A percentile compares a stretch with the other conserved stretches of the same genome.
Evolutionary conservation across 2,113 vertebrate genomes (phyloP).

Genomic region (Pedetes capensis): DNA sequence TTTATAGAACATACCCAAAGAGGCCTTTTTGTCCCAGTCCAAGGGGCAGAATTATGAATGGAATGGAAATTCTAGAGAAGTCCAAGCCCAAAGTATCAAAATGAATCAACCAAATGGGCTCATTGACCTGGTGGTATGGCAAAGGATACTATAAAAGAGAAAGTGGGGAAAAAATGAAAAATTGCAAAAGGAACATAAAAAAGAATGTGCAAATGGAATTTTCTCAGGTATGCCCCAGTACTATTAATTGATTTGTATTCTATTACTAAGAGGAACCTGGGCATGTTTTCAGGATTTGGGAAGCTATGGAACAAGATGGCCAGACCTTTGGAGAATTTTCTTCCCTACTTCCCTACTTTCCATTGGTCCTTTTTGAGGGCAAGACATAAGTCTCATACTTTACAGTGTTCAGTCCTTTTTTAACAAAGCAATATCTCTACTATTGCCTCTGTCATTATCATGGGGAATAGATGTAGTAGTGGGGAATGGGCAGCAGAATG

Average conservation of each 20-base stretch:
- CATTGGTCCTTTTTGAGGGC: no score
- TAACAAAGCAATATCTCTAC: not conserved
- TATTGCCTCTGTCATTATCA: not conserved
- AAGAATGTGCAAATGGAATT: no score
- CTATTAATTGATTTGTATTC: not conserved
- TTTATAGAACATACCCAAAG: not conserved
- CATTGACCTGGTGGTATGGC: not conserved
- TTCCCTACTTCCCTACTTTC: no score
- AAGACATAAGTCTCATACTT: no score
- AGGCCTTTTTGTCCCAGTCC: not conserved
- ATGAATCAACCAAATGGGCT: accelerated
- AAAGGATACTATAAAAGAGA: not conserved
- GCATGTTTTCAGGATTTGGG: not conserved
- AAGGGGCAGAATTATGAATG: not conserved
- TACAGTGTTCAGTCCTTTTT: no score
- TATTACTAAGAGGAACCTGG: not conserved
- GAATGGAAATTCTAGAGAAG: not conserved
- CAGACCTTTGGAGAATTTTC: no score
- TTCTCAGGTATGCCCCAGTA: not conserved
- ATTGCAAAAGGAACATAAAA: not conserved
- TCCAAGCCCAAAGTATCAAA: not conserved
- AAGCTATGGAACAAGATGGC: not conserved
- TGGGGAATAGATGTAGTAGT: not conserved
- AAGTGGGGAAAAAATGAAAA: not conserved
- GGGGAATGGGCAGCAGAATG: no score